Conservation (phyloP, 2,797 vertebrate species). For the Sebastes diploproa region DNA sequence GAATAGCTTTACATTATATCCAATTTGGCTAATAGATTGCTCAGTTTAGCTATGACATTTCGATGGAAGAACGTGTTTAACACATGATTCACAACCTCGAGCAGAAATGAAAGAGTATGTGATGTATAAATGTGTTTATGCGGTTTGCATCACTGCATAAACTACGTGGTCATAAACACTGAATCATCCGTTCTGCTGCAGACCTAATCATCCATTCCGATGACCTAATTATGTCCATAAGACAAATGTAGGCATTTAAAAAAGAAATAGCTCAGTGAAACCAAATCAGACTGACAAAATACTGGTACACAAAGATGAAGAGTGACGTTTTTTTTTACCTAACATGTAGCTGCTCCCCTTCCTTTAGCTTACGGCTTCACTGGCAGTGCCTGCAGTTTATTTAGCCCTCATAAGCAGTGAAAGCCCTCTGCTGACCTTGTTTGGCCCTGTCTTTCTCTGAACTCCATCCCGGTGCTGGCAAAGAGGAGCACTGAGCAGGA, state of each 20-base stretch:
- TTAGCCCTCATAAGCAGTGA: constrained; percentile 44
- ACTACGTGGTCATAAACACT: constrained; percentile 27
- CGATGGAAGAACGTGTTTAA: neutral
- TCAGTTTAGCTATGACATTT: neutral
- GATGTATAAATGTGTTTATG: constrained; percentile 22
- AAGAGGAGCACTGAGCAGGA: constrained; percentile 27
- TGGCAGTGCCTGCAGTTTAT: constrained; percentile 40
- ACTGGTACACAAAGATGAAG: neutral
- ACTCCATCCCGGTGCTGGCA: constrained; percentile 39
- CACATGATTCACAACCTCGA: constrained; percentile 17
- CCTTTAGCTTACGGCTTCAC: constrained; percentile 13
- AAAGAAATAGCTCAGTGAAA: constrained; percentile 4
- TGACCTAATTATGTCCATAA: constrained; percentile 55
- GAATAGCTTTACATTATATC: neutral
- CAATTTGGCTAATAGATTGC: neutral
- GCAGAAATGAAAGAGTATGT: neutral
- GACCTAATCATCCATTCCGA: constrained; percentile 36
- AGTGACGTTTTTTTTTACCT: constrained; percentile 14
- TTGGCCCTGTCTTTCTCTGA: constrained; percentile 37
- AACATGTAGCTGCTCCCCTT: neutral
- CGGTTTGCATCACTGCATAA: constrained; percentile 24
- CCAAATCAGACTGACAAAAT: constrained; percentile 15
- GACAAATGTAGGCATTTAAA: constrained; percentile 7
- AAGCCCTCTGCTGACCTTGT: constrained; percentile 52
- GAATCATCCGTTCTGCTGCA: constrained; percentile 46